phyloP scores from a whole-genome alignment of 2,797 vertebrate genomes.

The Enteromius radiatus region DNA sequence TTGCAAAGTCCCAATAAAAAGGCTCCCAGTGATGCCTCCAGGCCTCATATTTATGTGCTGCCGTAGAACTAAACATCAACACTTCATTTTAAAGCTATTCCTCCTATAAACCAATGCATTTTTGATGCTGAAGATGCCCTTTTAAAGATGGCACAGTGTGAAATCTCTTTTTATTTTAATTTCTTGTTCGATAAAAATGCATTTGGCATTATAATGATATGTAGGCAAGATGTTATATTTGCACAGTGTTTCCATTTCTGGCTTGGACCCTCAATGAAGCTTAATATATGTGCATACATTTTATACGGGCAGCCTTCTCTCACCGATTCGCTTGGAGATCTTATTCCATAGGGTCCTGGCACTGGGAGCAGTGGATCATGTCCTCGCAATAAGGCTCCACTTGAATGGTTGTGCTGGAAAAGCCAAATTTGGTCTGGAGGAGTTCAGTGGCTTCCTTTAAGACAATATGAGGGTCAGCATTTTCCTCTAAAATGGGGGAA shows the following conservation, averaged over 20 bases:
- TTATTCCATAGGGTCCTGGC: slow-evolving; percentile 87
- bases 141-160: slow-evolving; percentile 19
- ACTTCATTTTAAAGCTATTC: slow-evolving; percentile 29
- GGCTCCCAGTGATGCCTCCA: slow-evolving; percentile 4
- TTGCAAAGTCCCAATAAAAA: slow-evolving; percentile 20
- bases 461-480: slow-evolving; percentile 79
- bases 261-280: slow-evolving; percentile 44
- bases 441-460: slow-evolving; percentile 84
- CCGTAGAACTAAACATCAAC: not conserved
- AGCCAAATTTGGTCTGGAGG: slow-evolving; percentile 88
- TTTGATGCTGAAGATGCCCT: not conserved
- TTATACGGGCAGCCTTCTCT: slow-evolving; percentile 33
- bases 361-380: slow-evolving; percentile 84
- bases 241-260: slow-evolving; percentile 55
- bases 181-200: slow-evolving; percentile 4
- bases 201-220: slow-evolving; percentile 20
- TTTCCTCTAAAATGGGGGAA: slow-evolving; percentile 75
- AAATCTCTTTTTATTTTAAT: not conserved
- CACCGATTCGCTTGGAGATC: not conserved
- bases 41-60: not conserved
- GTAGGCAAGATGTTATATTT: slow-evolving; percentile 38
- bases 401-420: slow-evolving; percentile 89
- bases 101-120: not conserved
- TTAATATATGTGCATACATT: slow-evolving; percentile 48
- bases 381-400: slow-evolving; percentile 87